These are phyloP conservation scores for Drosophila planitibia DNA, from an alignment of 2,888 invertebrate species.

Conservation along the genomic window DNA sequence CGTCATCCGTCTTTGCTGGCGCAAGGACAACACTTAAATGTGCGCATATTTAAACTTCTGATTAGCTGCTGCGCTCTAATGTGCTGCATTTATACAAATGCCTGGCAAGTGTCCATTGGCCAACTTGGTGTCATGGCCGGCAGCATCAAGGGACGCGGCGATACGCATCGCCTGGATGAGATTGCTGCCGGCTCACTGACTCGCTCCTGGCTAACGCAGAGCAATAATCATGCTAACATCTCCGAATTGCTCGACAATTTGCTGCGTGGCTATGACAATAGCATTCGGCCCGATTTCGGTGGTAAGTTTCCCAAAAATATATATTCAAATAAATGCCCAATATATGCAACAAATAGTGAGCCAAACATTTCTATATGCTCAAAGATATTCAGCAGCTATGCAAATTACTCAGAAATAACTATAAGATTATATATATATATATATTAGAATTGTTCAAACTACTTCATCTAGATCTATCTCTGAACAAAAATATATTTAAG, in stretches of 20 bases:
- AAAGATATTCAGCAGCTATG: background rate
- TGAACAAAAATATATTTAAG: background rate
- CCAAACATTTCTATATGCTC: background rate
- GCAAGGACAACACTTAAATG: constrained; percentile 69
- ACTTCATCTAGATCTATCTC: background rate
- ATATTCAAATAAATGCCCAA: background rate
- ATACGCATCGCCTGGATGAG: constrained; percentile 64
- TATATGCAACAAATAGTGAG: background rate
- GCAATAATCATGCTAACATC: constrained; percentile 90
- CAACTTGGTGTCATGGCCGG: constrained; percentile 69
- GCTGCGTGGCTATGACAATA: constrained; percentile 92
- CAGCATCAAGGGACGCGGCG: constrained; percentile 79
- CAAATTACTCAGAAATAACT: background rate
- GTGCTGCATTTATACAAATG: constrained; percentile 74
- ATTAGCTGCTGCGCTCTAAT: constrained; percentile 77
- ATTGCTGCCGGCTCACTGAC: constrained; percentile 54
- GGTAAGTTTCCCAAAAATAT: constrained; percentile 86
- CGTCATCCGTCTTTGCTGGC: constrained; percentile 34
- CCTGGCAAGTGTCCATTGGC: constrained; percentile 68
- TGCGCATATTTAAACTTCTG: constrained; percentile 82
- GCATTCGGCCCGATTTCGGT: constrained; percentile 92
- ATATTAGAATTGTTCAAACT: background rate
- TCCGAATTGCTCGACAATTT: constrained; percentile 91
- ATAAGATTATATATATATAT: background rate
- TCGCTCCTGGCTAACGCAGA: constrained; percentile 86